Evolutionary conservation across 1,140 invertebrate genomes (phyloP), one percentile per base, ranked within the genome.

Genomic region (Drosophila paulistorum): DNA sequence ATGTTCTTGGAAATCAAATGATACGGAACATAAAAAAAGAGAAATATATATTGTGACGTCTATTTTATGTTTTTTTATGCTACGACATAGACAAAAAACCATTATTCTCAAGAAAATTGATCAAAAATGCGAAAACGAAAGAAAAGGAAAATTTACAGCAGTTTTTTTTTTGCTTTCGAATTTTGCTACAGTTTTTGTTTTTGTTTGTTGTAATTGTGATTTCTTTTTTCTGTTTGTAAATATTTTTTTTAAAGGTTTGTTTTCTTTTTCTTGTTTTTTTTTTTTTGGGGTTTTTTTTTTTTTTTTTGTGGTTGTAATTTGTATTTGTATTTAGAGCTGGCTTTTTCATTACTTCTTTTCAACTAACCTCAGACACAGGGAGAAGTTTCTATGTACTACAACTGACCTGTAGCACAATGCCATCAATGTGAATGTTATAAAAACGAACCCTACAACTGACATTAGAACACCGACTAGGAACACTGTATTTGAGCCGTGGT

Each of bases 391-490:
- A 96, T 98, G 96, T 95, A 98, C 96, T 96, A 97, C 96, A 95
- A 98, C 96, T 97, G 96, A 98, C 97, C 98, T 98, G 96, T 99
- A 99, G 96, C 98, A 99, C 94, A 98, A 96, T 94, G 98, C 97
- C 95, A 98, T 97, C 94, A 98, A 95, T 94, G 97, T 97, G 96
- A 99, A 98, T 94, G 98, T 95, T 94, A 99, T 96, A 95, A 99
- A 98, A 94, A 99, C 97, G 94, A 97, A 97, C 94, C 98, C 98
- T 95, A 99, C 97, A 94, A 98, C 97, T 93, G 97, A 98, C 95
- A 98, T 98, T 94, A 99, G 96, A 94, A 98, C 97, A 94, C 96
- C 97, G 93, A 99, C 98, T 95, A 99, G 96, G 95, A 97, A 97
- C 94, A 97, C 96, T 94, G 97, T 97, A 95, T 97, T 97, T 93